Evolutionary conservation across 2,888 invertebrate species (phyloP).

Genomic region (Onthophagus sagittarius): DNA sequence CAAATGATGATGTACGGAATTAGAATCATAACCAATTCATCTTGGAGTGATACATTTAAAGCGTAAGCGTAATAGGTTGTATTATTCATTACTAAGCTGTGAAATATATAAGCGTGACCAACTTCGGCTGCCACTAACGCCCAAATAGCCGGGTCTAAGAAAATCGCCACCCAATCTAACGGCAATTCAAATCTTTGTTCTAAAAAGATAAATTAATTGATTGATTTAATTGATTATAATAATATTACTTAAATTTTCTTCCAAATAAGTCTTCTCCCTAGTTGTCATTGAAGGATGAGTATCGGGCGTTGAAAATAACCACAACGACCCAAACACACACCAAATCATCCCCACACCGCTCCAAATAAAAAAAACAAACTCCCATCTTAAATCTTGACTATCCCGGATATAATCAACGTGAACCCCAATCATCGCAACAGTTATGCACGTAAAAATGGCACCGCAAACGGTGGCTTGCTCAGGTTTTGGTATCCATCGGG

Average conservation of each 20-base stretch:
- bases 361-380: slow-evolving; percentile 57
- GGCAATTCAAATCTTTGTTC: slow-evolving; percentile 29
- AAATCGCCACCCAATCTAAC: slow-evolving; percentile 68
- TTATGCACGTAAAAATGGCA: slow-evolving; percentile 70
- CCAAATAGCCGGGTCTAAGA: slow-evolving; percentile 69
- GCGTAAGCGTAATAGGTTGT: slow-evolving; percentile 55
- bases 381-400: slow-evolving; percentile 48
- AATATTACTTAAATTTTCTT: slow-evolving; percentile 27
- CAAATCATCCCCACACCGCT: slow-evolving; percentile 54
- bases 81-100: slow-evolving; percentile 66
- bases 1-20: not conserved
- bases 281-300: slow-evolving; percentile 55
- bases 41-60: slow-evolving; percentile 51
- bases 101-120: slow-evolving; percentile 69
- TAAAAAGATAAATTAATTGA: not conserved
- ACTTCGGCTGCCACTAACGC: slow-evolving; percentile 70
- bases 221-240: not conserved
- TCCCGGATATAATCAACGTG: slow-evolving; percentile 37
- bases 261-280: slow-evolving; percentile 50
- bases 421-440: slow-evolving; percentile 2
- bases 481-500: slow-evolving; percentile 48
- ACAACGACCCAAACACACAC: slow-evolving; percentile 48
- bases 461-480: slow-evolving; percentile 78
- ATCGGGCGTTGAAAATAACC: slow-evolving; percentile 53
- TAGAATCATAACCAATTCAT: not conserved